Evolutionary conservation across 2,113 vertebrate genomes (phyloP), one percentile per base, ranked within the genome.

Genomic region (Ciconia stormi): DNA sequence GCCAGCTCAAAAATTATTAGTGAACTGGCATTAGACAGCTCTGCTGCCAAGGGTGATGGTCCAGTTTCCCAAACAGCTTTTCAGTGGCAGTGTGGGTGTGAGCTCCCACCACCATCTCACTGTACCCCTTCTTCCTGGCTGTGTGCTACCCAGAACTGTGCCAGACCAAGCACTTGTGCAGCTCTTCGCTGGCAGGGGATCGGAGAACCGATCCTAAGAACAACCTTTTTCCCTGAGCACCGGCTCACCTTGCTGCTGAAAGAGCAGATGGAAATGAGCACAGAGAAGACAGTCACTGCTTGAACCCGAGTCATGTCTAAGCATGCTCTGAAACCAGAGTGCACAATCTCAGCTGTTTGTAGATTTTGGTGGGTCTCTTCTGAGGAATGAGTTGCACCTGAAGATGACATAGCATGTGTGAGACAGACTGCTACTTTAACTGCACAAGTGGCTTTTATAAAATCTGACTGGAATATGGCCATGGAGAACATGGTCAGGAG

Each of bases 1-100:
- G 89, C 49, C 77, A 74, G 82, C 87, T 81, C 1, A 1, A n/a
- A 49, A 61, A 34, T 46, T 65, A 55, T 42, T 5, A 56, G 32
- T 4, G 71, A 69, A 4, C 8, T 5, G 30, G 30, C 0, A 0
- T 10, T 34, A 9, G 21, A n/a, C 0, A 0, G 34, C 58, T 80
- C 20, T 91, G 82, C 66, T 92, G 72, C 50, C 42, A 10, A 56
- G 26, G 23, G 34, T 10, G 69, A 42, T 0, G 0, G 32, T 20
- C 8, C 59, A 47, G 73, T 25, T 47, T 81, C 58, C 88, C 63
- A 21, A n/a, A 56, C 11, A 67, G 46, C 72, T 76, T 70, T 49
- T 47, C 25, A n/a, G 15, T 25, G 53, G 69, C 63, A 72, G 52
- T 0, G 1, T 1, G 9, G 34, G 84, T 21, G 70, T 5, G 27